Evolutionary conservation across 2,888 invertebrate species (phyloP).

Genomic region (Pyralis farinalis): DNA sequence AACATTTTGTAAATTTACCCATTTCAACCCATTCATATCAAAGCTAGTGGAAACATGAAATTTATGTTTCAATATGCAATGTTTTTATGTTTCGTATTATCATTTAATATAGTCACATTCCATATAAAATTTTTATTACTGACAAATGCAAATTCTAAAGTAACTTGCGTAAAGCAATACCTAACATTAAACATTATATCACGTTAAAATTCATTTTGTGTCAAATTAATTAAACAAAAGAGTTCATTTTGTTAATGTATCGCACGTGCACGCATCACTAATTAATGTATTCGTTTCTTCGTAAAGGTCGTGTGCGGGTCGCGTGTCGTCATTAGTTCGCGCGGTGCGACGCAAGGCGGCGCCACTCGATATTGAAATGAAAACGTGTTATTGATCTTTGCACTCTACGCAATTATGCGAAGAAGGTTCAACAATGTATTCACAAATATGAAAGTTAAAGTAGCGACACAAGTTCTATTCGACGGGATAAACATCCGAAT

Average conservation of each 20-base stretch:
- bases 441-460: too few species aligned
- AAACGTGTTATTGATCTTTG: constrained; percentile 19
- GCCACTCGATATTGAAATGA: constrained; percentile 29
- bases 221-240: not conserved
- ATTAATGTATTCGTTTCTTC: constrained; percentile 25
- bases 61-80: too few species aligned
- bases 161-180: too few species aligned
- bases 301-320: constrained; percentile 42
- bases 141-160: too few species aligned
- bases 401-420: not conserved
- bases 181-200: too few species aligned
- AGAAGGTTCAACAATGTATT: too few species aligned
- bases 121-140: too few species aligned
- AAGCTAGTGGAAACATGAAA: too few species aligned
- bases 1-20: constrained; percentile 11
- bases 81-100: too few species aligned
- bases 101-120: too few species aligned
- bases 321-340: constrained; percentile 49
- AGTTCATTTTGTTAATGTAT: constrained; percentile 1
- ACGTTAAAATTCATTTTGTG: too few species aligned
- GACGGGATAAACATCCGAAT: not conserved
- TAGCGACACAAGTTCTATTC: not conserved
- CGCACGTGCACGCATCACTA: constrained; percentile 31
- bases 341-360: constrained; percentile 38
- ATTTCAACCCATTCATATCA: not conserved